These are phyloP conservation scores for Enteromius unitaeniatus DNA, from an alignment of 2,797 vertebrate genomes.

Conservation along the genomic window DNA sequence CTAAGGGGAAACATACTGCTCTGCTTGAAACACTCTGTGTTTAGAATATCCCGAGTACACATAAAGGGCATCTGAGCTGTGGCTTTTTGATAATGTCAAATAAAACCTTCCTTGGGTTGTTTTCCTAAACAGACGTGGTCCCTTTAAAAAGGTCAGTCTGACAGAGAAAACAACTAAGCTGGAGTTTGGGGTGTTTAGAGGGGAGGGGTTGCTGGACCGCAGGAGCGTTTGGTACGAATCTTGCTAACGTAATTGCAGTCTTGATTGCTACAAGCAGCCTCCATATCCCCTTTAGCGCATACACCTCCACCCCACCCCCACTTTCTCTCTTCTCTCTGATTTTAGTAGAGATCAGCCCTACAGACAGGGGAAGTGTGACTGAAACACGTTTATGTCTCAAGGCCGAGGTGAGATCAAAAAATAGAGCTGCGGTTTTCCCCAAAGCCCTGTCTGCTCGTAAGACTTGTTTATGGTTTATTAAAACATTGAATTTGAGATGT, in stretches of 20 bases:
- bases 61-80: slow-evolving; percentile 26
- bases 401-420: neutral
- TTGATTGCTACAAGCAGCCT: slow-evolving; percentile 62
- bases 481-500: neutral
- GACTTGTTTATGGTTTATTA: neutral
- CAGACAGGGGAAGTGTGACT: slow-evolving; percentile 53
- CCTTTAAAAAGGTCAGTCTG: slow-evolving; percentile 59
- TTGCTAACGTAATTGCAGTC: slow-evolving; percentile 56
- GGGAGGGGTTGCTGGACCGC: slow-evolving; percentile 14
- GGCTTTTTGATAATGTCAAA: slow-evolving; percentile 53
- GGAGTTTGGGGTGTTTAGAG: slow-evolving; percentile 39
- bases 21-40: slow-evolving; percentile 14
- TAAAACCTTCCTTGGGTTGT: slow-evolving; percentile 55
- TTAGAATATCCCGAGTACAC: slow-evolving; percentile 20
- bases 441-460: slow-evolving; percentile 1
- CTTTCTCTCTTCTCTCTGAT: slow-evolving; percentile 42
- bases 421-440: neutral
- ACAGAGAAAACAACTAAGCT: slow-evolving; percentile 52
- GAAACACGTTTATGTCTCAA: slow-evolving; percentile 48
- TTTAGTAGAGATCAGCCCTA: slow-evolving; percentile 66
- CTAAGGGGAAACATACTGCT: neutral
- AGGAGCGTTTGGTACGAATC: slow-evolving; percentile 32
- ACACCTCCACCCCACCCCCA: slow-evolving; percentile 46
- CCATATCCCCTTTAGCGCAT: slow-evolving; percentile 53
- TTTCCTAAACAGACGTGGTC: slow-evolving; percentile 50